Percentiles rank a stretch among this genome's conserved stretches.
phyloP scores from a whole-genome alignment of 2,113 vertebrate species.

The Pelobates fuscus region DNA sequence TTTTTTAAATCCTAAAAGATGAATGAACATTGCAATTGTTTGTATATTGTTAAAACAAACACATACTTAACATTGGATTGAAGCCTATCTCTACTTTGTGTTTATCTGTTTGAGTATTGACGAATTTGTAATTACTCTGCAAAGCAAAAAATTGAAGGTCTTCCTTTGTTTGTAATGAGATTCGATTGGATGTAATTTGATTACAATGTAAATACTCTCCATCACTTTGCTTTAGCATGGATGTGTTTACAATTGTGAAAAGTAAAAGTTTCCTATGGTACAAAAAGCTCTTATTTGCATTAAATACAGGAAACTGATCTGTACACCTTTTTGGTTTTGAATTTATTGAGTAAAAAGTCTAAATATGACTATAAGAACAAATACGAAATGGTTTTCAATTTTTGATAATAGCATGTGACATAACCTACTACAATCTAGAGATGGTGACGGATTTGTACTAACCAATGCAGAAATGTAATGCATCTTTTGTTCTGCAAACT shows the following conservation, averaged over 20 bases:
- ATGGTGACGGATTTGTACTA: too few relatives aligned
- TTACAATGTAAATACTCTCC: slow-evolving; percentile 31
- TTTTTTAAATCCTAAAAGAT: too few relatives aligned
- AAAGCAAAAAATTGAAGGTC: slow-evolving; percentile 21
- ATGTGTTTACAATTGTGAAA: slow-evolving; percentile 14
- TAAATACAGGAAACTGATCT: too few relatives aligned
- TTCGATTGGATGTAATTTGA: slow-evolving; percentile 35
- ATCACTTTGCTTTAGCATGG: slow-evolving; percentile 10
- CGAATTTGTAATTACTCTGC: slow-evolving; percentile 22
- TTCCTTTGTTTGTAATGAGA: slow-evolving; percentile 34
- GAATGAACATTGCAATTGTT: not conserved
- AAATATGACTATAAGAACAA: too few relatives aligned
- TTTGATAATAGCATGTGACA: too few relatives aligned
- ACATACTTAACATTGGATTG: not conserved
- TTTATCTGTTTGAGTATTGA: slow-evolving; percentile 1
- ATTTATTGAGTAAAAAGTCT: too few relatives aligned
- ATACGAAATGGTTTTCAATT: too few relatives aligned
- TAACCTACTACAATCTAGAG: too few relatives aligned
- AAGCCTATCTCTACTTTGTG: not conserved
- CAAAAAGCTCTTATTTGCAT: too few relatives aligned
- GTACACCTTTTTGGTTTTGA: too few relatives aligned
- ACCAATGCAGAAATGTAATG: too few relatives aligned
- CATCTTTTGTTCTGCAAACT: too few relatives aligned
- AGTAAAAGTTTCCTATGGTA: not conserved
- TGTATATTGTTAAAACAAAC: not conserved